Evolutionary conservation across 2,113 vertebrate genomes (phyloP), one percentile per base, ranked within the genome.

Genomic region (Oplegnathus fasciatus): DNA sequence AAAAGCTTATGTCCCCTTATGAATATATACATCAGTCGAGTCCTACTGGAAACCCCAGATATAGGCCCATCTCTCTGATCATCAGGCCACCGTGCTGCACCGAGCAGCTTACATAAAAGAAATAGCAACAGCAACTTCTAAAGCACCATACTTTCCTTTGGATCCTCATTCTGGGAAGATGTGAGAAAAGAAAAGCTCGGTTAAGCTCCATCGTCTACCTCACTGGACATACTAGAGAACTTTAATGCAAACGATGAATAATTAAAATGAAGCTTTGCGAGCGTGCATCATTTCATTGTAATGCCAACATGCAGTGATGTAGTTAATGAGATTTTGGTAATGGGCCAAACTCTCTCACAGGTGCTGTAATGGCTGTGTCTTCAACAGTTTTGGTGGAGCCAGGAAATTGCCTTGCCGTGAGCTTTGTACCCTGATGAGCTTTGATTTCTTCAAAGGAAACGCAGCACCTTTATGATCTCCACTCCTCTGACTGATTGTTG

Each of bases 321-420:
- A 58, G 66, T 82, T 88, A 86, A 91, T 86, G 81, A 79, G 66
- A 74, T 88, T 81, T 80, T 84, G 76, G 84, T 66, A 77, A 80
- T 65, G 67, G 68, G 46, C 20, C 15, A 6, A 62, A 55, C 30
- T 46, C 68, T 77, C 87, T 78, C 89, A 78, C 80, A 83, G 88
- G 86, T 83, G 74, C 52, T 75, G 70, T 84, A 60, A 80, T 32
- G 28, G 73, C 26, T 32, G 14, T 3, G 58, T 65, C 75, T 70
- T 55, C 40, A 20, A 60, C 58, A 2, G 30, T 78, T 83, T 78
- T 69, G 71, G 74, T 30, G 54, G 40, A 82, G 74, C 75, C 82
- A 75, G 79, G 78, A 89, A 84, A 84, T 83, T 76, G 52, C 50
- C 55, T 82, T 28, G 52, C 52, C 20, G 5, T 52, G 57, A 75